Base-by-base conservation (phyloP, 2,888 invertebrate species). In the Cordilura impudica region DNA sequence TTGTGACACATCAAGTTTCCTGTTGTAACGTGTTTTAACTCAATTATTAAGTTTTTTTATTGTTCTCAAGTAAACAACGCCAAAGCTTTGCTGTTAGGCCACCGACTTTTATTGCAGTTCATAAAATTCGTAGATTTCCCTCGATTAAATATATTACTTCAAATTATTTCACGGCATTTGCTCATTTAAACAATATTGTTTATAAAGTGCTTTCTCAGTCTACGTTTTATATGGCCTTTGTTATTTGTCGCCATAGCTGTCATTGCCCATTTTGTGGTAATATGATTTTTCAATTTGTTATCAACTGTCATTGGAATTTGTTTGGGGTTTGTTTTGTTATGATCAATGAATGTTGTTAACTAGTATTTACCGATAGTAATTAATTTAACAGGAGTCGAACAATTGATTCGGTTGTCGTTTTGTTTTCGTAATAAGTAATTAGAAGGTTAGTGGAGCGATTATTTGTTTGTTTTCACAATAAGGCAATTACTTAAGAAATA, bases 11-110 rank as follows among this genome's bases (percentile, higher is more conserved):
- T 65, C 47, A 65, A 43, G 69, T 63, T 78, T 72, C 63, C 72
- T 56, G 58, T 10, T 35, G 65, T 78, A 78, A 73, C 78, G 78
- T 78, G 78, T 58, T 63, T 35, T 43, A 45, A 69, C 29, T 53
- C 63, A 58, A 78, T 78, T 73, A 63, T 58, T 47, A 14, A 35
- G 31, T 29, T 16, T 23, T 16, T 45, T 45, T 18, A 14, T 19
- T 19, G 10, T 39, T 3, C 1, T 39, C 35, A 39, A 39, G 8
- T 53, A 29, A 53, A 39, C n/a, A 21, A 43, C 23, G 35, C 43
- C 14, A 43, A 58, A 43, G 23, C 43, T 23, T 58, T 58, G 16
- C 5, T 19, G 35, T 56, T 12, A 43, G 43, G 39, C 58, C 23
- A 43, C 43, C 58, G 14, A 43, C 39, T 43, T 43, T 39, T 39